Evolutionary conservation across 2,113 vertebrate species (phyloP).

Genomic region (Atlantisia rogersi): DNA sequence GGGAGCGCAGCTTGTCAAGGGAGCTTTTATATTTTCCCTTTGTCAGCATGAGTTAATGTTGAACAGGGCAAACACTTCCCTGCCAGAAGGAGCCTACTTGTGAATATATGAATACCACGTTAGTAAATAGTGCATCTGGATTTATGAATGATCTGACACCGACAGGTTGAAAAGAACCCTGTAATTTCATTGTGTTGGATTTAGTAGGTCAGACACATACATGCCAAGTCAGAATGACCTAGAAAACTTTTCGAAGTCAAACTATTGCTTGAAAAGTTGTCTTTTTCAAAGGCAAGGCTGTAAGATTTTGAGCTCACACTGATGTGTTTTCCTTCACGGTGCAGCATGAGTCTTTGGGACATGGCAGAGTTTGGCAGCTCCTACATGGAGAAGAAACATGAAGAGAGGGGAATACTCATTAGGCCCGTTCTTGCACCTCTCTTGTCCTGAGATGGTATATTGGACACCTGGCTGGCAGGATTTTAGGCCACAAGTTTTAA

Average conservation of each 20-base stretch:
- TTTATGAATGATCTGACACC: slow-evolving; percentile 65
- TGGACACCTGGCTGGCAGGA: background rate
- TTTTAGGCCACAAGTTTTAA: background rate
- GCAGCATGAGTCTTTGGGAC: slow-evolving; percentile 8
- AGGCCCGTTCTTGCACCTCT: background rate
- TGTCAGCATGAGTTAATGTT: slow-evolving; percentile 28
- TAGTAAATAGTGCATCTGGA: slow-evolving; percentile 58
- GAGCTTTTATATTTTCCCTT: slow-evolving; percentile 28
- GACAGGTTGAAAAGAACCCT: slow-evolving; percentile 45
- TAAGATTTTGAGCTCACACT: slow-evolving; percentile 19
- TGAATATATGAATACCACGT: slow-evolving; percentile 37
- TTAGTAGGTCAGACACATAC: slow-evolving; percentile 70
- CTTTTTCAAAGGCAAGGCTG: background rate
- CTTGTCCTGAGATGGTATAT: background rate
- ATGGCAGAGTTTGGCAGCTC: slow-evolving; percentile 51
- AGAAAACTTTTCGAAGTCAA: slow-evolving; percentile 79
- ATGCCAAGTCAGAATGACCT: slow-evolving; percentile 72
- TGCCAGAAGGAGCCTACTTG: background rate
- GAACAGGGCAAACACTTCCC: slow-evolving; percentile 16
- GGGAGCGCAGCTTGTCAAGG: background rate
- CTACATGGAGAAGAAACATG: background rate
- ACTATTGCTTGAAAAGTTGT: slow-evolving; percentile 65
- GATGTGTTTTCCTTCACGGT: slow-evolving; percentile 52
- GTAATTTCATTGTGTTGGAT: slow-evolving; percentile 49
- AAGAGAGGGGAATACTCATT: background rate